Evolutionary conservation across 2,113 vertebrate genomes (phyloP), one percentile per base, ranked within the genome.

Genomic region (Motacilla tschutschensis): DNA sequence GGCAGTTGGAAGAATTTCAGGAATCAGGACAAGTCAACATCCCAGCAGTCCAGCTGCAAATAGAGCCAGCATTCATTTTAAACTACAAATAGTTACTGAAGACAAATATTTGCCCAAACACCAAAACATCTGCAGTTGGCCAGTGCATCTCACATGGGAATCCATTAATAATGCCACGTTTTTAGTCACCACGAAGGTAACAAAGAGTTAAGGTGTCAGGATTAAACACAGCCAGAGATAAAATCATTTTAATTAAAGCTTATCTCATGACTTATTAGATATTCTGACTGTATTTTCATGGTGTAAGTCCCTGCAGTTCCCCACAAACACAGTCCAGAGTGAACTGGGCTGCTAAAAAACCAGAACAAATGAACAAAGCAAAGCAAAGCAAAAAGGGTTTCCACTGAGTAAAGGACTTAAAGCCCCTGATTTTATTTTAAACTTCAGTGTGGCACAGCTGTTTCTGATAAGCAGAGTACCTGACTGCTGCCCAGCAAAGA

Each of bases 161-260:
- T 12, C 41, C 67, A 63, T 36, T 36, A 50, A 66, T n/a, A 77
- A 62, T 4, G 7, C 2, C 16, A 40, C n/a, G n/a, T 75, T 91
- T 86, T 82, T 12, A 85, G 69, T 25, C 58, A 57, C 31, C 46
- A 38, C 29, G 18, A 62, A 82, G 67, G 41, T 35, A 84, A 59
- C 57, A 76, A 69, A 59, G 55, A 81, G 55, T 77, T 86, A 91
- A 76, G 41, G 26, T 86, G 43, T 14, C 26, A 46, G 33, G n/a
- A 89, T 59, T 69, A 82, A 92, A 82, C 65, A 66, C 14, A 63
- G 40, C 8, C 88, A 85, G 74, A 90, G 72, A 90, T 82, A 91
- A 92, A 93, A 82, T 71, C 20, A 59, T 53, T 91, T 89, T 82
- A 87, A 85, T 79, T 88, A 90, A 90, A 77, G 43, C 43, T 82